These are phyloP conservation scores for Cichladusa arquata DNA, from an alignment of 2,113 vertebrate genomes.

Conservation along the genomic window DNA sequence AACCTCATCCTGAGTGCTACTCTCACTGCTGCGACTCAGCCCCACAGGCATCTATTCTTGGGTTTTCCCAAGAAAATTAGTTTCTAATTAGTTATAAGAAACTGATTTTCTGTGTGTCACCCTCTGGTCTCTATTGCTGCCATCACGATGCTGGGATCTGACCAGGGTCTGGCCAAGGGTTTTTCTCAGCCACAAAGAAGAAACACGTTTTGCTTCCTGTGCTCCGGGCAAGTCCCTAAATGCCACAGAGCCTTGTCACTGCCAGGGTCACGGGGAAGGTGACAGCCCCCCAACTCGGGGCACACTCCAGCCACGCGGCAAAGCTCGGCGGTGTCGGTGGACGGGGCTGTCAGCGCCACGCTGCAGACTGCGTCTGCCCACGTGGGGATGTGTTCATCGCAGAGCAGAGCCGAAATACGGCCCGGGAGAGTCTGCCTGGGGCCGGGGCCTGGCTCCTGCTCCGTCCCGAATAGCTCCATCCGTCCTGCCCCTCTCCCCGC, in stretches of 20 bases:
- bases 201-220: background rate
- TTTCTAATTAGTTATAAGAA: background rate
- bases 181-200: background rate
- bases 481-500: background rate
- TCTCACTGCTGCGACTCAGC: background rate
- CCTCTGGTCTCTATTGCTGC: background rate
- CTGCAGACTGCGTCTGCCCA: background rate
- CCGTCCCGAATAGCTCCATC: background rate
- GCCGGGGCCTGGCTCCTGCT: background rate
- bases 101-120: background rate
- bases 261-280: background rate
- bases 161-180: background rate
- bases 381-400: background rate
- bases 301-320: background rate
- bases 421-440: background rate
- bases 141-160: accelerated
- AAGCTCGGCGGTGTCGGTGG: background rate
- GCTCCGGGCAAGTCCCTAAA: background rate
- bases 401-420: background rate
- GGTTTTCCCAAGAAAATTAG: background rate
- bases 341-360: background rate
- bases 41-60: background rate
- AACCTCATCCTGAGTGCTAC: background rate
- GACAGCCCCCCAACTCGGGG: background rate
- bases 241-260: background rate